Base-by-base conservation (phyloP, 2,888 invertebrate species). In the Eupithecia inturbata region DNA sequence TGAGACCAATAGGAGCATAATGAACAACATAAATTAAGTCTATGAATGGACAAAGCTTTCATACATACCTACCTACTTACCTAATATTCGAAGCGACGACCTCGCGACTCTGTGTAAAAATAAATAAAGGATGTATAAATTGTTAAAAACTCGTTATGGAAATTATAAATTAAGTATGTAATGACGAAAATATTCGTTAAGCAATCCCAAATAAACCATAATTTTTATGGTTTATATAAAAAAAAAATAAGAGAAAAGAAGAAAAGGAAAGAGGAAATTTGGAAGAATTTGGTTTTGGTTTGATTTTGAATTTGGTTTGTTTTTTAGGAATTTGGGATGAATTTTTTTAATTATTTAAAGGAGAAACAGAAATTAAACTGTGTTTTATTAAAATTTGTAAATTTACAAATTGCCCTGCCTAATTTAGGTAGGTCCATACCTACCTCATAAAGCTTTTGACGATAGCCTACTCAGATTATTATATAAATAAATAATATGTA, bases 1-100 rank as follows among this genome's bases (percentile, higher is more conserved):
- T 91, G 0, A 82, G 91, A 73, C 93, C 92, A 0, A 86, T 85
- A 53, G 84, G 81, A 26, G 76, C 83, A 70, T 89, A 88, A 26
- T n/a, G 39, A 39, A 39, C 10, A 36, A 16, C 60, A 62, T 28
- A 62, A 31, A 62, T 62, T 31, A 31, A 19, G 16, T 6, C 60
- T 60, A 45, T 45, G 19, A 19, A 19, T 19, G 45, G 41, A 45
- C 45, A 45, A 10, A 10, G 53, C 53, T 49, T 49, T 49, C 19
- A n/a, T 49, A 49, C 49, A 36, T 9, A 49, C 39, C 39, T 49
- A 6, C 5, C 19, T n/a, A 6, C 5, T 7, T n/a, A 10, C 45
- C 9, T 10, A 22, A 10, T 53, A 53, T 57, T 26, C 7, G 57
- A 26, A 53, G 22, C 53, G 12, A 57, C 53, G 12, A 57, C 12